Percentiles rank a stretch among this genome's conserved stretches.
Evolutionary conservation across 2,797 vertebrate genomes (phyloP).

Genomic region (Microcaecilia unicolor): DNA sequence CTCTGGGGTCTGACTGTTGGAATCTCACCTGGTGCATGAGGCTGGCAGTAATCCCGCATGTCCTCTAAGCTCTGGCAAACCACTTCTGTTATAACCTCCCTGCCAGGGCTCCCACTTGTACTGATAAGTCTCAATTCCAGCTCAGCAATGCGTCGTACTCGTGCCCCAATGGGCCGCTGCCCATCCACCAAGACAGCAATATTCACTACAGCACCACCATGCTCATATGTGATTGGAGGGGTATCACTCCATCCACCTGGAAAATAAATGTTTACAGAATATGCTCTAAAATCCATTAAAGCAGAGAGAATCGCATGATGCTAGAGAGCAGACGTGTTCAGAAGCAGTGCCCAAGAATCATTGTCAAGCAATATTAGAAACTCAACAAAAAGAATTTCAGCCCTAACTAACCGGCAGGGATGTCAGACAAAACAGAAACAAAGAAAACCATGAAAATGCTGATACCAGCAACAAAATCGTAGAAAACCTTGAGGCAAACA

Average conservation of each 20-base stretch:
- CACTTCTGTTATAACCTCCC: constrained; percentile 37
- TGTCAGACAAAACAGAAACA: no score
- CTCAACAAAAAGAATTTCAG: no score
- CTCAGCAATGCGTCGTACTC: constrained; percentile 61
- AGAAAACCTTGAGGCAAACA: no score
- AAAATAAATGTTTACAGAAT: no score
- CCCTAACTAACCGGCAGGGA: no score
- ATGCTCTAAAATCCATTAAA: no score
- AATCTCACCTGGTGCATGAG: constrained; percentile 75
- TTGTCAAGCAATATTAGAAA: no score
- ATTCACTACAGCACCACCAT: constrained; percentile 79
- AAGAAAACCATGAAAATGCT: no score
- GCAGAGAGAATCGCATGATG: no score
- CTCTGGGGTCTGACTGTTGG: rapidly evolving
- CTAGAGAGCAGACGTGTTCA: no score
- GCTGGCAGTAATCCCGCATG: constrained; percentile 79
- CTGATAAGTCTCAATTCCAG: constrained; percentile 64
- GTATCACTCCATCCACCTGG: constrained; percentile 92
- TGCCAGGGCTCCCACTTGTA: constrained; percentile 15
- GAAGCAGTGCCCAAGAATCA: no score
- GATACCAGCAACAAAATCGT: no score
- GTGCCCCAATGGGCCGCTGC: constrained; percentile 69
- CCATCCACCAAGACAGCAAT: constrained; percentile 75
- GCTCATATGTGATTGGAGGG: constrained; percentile 86
- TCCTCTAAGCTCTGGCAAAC: constrained; percentile 64